Evolutionary conservation across 2,888 invertebrate genomes (phyloP), one percentile per base, ranked within the genome.

Genomic region (Epirrita christyi): DNA sequence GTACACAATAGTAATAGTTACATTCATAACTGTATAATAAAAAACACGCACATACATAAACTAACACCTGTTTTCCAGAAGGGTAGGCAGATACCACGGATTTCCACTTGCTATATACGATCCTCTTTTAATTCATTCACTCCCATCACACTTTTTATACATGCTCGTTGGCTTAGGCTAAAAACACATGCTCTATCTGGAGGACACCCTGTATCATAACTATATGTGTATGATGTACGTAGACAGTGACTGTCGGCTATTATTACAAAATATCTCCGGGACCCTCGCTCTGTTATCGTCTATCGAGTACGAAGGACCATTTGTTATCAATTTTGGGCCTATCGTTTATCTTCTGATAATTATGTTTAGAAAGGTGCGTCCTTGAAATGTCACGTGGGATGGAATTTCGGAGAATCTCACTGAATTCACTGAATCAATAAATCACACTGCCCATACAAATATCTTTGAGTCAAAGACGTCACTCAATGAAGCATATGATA

Each of bases 281-380:
- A 29, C 59, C 44, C 44, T 41, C 46, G 7, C 14, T 36, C 27
- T 44, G 51, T 27, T 51, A 56, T 46, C 52, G 46, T 45, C 50
- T 47, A 54, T 54, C 51, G 58, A 63, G 54, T 44, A 42, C 55
- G 50, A 52, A 56, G 51, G 40, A 54, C 53, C 63, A 64, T 67
- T 64, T 61, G 64, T 64, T 64, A 64, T 64, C 64, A 58, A 60
- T 64, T 61, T 58, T 56, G 52, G 57, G 15, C 53, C 54, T 60
- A 54, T 63, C 61, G 63, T 65, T 63, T 56, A 59, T 65, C 60
- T 59, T 64, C 56, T 43, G 52, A 62, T 64, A 59, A 61, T 64
- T 60, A 58, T 56, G 59, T 61, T 59, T 56, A 60, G 61, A 61
- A 45, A 56, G 55, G 55, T 49, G 38, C 46, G 52, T 42, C 58